Evolutionary conservation across 2,797 vertebrate genomes (phyloP), one percentile per base, ranked within the genome.

Genomic region (Mormyrops boulengeri): DNA sequence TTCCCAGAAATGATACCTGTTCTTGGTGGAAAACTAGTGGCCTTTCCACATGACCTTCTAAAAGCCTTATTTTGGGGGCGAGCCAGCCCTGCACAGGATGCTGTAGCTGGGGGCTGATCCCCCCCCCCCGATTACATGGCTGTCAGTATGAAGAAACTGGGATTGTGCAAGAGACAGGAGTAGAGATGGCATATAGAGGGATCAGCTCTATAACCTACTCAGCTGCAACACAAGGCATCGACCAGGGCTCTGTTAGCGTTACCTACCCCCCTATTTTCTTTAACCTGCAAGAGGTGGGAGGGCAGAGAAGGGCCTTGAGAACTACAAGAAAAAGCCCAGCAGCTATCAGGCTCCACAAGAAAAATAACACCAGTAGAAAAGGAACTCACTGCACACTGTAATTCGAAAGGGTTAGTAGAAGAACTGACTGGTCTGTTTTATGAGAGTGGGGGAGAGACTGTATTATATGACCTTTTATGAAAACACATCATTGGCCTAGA

Each of bases 351-450:
- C 82, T 57, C 53, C 62, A 49, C 34, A 57, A 60, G 80, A 66
- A 49, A 44, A 85, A 55, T 69, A 89, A 88, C n/a, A 69, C 60
- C 85, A 88, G 88, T 26, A 80, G 73, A 77, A 90, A 89, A 88
- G 17, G 22, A 90, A 85, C 12, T 90, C 84, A 87, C 88, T 88
- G 77, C 14, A 77, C 69, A 77, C 69, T 77, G 69, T 41, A 80
- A 55, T n/a, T 73, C 57, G 34, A 50, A 69, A 85, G 22, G n/a
- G 52, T 89, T 85, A 91, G 88, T 87, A 88, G 8, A 52, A 89
- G 77, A 60, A 77, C 44, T 12, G 84, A 85, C 77, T 52, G 55
- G 44, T 73, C 53, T 44, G 49, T 34, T 77, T 50, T 17, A 82
- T n/a, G 50, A 73, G 73, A 88, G 47, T 66, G 22, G 26, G 50